Conservation (phyloP, 2,113 vertebrate genomes). For the Corapipo altera region DNA sequence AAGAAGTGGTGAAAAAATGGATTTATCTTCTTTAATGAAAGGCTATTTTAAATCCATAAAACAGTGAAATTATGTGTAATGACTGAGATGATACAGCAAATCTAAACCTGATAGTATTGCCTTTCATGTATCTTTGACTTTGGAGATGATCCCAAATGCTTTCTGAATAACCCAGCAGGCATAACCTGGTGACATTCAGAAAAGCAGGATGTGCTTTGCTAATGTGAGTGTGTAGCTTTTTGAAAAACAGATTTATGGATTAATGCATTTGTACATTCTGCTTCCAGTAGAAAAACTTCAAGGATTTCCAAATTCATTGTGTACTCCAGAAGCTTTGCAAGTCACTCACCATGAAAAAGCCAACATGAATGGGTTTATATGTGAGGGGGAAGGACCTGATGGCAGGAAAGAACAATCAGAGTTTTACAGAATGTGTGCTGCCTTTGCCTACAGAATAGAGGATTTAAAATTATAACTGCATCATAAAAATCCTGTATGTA, state of each 20-base stretch:
- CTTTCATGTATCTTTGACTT: background rate
- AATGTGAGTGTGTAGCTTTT: background rate
- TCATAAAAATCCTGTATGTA: background rate
- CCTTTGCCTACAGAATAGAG: background rate
- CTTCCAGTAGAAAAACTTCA: background rate
- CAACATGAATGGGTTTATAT: background rate
- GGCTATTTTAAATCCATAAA: background rate
- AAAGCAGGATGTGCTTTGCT: background rate
- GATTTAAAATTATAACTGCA: background rate
- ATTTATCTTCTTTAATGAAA: background rate
- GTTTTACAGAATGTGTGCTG: background rate
- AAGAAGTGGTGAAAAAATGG: background rate
- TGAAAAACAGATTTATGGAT: background rate
- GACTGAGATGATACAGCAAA: background rate
- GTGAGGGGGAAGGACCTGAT: background rate
- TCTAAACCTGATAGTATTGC: background rate
- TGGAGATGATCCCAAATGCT: background rate
- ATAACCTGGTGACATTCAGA: background rate
- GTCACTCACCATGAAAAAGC: background rate
- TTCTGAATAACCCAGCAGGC: background rate
- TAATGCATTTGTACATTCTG: background rate
- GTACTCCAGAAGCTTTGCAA: background rate
- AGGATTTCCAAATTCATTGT: background rate
- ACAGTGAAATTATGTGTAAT: background rate
- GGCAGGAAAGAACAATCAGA: background rate